Base-by-base conservation (phyloP, 2,797 vertebrate species). In the Monodelphis domestica region DNA sequence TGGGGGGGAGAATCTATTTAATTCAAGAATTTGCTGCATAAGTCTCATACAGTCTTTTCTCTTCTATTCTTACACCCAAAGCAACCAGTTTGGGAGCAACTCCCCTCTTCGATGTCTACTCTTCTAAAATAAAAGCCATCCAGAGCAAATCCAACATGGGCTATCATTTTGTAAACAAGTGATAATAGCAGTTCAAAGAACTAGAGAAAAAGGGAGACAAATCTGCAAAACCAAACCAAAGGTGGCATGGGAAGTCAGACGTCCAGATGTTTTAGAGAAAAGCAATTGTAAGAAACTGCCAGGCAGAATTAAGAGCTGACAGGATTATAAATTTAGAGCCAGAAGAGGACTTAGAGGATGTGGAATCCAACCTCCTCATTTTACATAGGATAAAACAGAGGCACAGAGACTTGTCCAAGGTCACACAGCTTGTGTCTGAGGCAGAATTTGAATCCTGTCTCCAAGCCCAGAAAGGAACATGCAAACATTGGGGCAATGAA, bases 261-360 rank as follows among this genome's bases (percentile, higher is more conserved):
- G 50, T 45, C 38, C 0, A 56, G 1, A 88, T 52, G 29, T 52
- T 78, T 53, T 54, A 26, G 91, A 53, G 14, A 53, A 94, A 95
- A 90, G 70, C 30, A 87, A 89, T 93, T 17, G 28, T 53, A 94
- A 91, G 89, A 91, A 56, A 78, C 17, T 30, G 84, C 21, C 45
- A 26, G 33, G 21, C 38, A 10, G 0, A n/a, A 30, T 50, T 45
- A 59, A 59, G 53, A 12, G 30, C 88, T 94, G 30, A 6, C 21
- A 7, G 14, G 15, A 70, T 17, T 15, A 70, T 29, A 59, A 30
- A 12, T 59, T 30, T 30, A 59, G 59, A 30, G 70, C 24, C 38
- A 78, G 63, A 24, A 63, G 63, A 7, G n/a, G 63, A n/a, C n/a
- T 38, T 9, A 38, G 17, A 38, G 63, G n/a, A n/a, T 0, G 24